These are phyloP conservation scores for Aphelenchoides besseyi DNA, from an alignment of 1,140 invertebrate species.

Conservation along the genomic window DNA sequence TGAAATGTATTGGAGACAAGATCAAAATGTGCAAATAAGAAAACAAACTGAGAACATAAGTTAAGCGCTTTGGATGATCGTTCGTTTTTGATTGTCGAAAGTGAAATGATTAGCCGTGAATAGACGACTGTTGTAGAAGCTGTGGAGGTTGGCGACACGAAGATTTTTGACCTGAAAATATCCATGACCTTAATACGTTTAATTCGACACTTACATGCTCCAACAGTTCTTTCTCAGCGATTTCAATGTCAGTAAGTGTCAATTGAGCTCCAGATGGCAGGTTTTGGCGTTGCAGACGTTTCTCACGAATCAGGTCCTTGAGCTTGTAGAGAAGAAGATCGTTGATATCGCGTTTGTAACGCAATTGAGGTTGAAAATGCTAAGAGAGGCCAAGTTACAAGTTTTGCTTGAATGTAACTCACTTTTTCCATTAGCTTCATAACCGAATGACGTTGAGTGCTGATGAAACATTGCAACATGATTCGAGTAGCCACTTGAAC, in stretches of 20 bases:
- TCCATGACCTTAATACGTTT: no score
- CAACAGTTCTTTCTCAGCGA: conserved; percentile 77
- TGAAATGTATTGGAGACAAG: background rate
- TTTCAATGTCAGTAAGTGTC: conserved; percentile 52
- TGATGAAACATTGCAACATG: conserved; percentile 94
- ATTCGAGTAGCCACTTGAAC: conserved; percentile 88
- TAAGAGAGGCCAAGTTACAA: conserved; percentile 61
- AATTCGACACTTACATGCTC: conserved; percentile 73
- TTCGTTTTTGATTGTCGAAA: conserved; percentile 77
- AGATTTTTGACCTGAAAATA: no score
- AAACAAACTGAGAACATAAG: background rate
- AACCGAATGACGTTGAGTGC: conserved; percentile 95
- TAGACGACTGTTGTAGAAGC: conserved; percentile 86
- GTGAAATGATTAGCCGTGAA: conserved; percentile 85
- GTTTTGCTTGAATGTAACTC: conserved; percentile 33
- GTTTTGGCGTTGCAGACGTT: no score
- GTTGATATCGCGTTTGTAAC: conserved; percentile 90
- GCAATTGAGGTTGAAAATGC: conserved; percentile 87
- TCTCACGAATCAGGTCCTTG: conserved; percentile 83
- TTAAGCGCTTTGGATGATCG: conserved; percentile 72
- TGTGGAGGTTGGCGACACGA: conserved; percentile 69
- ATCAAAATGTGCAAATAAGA: background rate
- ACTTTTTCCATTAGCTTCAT: conserved; percentile 92
- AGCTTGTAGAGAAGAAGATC: conserved; percentile 92
- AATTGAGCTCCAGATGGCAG: conserved; percentile 72